phyloP scores from a whole-genome alignment of 2,113 vertebrate species.

The Semicossyphus pulcher region DNA sequence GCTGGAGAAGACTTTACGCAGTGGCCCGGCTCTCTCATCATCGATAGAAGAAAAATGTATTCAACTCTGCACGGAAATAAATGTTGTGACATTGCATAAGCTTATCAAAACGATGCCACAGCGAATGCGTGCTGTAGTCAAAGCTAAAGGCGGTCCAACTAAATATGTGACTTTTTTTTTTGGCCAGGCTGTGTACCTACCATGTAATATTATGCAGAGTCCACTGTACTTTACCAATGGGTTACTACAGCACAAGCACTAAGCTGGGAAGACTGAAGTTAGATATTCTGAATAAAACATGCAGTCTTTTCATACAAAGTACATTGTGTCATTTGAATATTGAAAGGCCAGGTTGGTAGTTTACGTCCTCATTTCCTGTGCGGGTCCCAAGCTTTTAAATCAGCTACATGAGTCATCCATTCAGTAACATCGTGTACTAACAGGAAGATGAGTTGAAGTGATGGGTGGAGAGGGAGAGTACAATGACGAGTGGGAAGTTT shows the following conservation, averaged over 20 bases:
- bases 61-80: too few relatives aligned
- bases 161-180: too few relatives aligned
- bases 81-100: too few relatives aligned
- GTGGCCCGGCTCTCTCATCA: too few relatives aligned
- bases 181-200: too few relatives aligned
- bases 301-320: neutral
- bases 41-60: too few relatives aligned
- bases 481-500: neutral
- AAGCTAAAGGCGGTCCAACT: too few relatives aligned
- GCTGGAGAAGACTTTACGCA: too few relatives aligned
- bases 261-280: neutral
- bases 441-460: slow-evolving; percentile 19
- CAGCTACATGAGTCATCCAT: slow-evolving; percentile 16
- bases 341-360: neutral
- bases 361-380: slow-evolving; percentile 29
- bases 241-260: neutral
- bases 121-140: too few relatives aligned
- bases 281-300: neutral
- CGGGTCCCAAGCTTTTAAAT: slow-evolving; percentile 34
- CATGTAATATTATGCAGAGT: neutral
- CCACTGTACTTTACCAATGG: neutral
- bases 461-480: neutral
- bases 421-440: slow-evolving; percentile 10
- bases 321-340: neutral
- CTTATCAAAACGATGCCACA: too few relatives aligned